Percentiles rank a stretch among this genome's conserved stretches.
Evolutionary conservation across 2,888 invertebrate genomes (phyloP).

Genomic region (Stenichneumon culpator): DNA sequence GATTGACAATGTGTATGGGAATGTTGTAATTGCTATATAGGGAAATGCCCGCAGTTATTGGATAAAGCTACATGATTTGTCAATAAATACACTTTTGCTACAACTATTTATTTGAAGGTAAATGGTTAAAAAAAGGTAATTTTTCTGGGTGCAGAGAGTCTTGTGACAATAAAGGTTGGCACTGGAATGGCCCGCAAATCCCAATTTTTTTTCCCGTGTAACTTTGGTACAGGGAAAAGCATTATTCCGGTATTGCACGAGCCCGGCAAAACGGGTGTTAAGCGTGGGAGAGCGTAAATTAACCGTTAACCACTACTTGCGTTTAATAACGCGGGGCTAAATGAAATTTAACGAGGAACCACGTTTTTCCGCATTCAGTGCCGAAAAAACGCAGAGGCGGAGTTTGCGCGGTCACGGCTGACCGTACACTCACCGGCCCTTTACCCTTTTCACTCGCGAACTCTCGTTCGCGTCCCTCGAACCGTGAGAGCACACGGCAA

Average conservation of each 20-base stretch:
- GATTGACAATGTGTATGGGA: no score
- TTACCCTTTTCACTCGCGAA: constrained; percentile 11
- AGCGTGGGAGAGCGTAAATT: constrained; percentile 64
- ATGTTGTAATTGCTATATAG: no score
- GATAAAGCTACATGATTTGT: no score
- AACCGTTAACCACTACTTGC: constrained; percentile 70
- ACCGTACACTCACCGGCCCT: constrained; percentile 7
- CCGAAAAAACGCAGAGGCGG: constrained; percentile 33
- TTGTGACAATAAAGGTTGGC: no score
- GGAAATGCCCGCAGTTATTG: no score
- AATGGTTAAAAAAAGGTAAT: no score
- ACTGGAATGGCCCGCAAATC: no score
- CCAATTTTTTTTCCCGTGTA: neutral
- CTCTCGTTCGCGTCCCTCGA: constrained; percentile 5
- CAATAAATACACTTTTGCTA: no score
- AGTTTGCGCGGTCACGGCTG: constrained; percentile 20
- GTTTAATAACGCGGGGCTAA: constrained; percentile 62
- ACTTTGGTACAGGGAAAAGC: neutral
- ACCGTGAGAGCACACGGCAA: constrained; percentile 10
- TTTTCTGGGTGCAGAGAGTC: no score
- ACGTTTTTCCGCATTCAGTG: constrained; percentile 35
- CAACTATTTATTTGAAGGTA: no score
- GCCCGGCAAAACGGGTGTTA: constrained; percentile 26
- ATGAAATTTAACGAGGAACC: constrained; percentile 67
- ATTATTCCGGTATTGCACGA: neutral